These are phyloP conservation scores for Pogonognathellus flavescens DNA, from an alignment of 1,140 invertebrate genomes.

Conservation along the genomic window DNA sequence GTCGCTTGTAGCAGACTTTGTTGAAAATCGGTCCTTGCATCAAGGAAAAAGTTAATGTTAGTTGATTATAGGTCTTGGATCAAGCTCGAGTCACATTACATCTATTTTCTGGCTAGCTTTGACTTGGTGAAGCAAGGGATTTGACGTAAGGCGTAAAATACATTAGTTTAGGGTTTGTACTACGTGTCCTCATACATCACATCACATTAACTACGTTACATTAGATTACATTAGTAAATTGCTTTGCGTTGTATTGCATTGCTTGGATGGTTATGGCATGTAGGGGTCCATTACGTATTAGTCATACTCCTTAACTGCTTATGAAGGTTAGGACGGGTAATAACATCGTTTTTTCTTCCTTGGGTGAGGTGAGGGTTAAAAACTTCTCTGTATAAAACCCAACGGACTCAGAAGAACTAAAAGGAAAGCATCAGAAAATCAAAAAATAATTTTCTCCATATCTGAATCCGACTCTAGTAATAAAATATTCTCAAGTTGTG, in stretches of 20 bases:
- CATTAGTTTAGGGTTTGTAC: background rate
- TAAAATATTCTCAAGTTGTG: too few species aligned
- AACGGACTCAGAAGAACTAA: background rate
- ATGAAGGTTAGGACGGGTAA: background rate
- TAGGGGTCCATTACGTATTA: slow-evolving; percentile 38
- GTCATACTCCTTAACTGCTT: slow-evolving; percentile 40
- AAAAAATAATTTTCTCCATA: background rate
- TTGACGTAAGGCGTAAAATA: background rate
- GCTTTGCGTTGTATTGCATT: slow-evolving; percentile 12
- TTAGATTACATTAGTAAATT: slow-evolving; percentile 51
- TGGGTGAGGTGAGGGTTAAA: slow-evolving; percentile 5
- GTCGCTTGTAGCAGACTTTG: slow-evolving; percentile 1
- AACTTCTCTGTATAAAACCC: too few species aligned
- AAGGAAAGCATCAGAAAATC: background rate
- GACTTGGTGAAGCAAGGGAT: background rate
- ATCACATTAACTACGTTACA: slow-evolving; percentile 40
- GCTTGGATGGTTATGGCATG: slow-evolving; percentile 39
- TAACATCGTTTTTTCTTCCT: background rate
- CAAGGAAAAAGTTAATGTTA: slow-evolving; percentile 60
- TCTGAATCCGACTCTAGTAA: background rate
- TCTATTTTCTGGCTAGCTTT: background rate
- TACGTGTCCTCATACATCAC: slow-evolving; percentile 20
- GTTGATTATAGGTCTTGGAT: slow-evolving; percentile 65
- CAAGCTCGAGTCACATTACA: slow-evolving; percentile 33
- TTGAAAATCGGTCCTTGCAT: slow-evolving; percentile 24